Percentiles rank a stretch among this genome's conserved stretches.
Conservation (phyloP, 2,113 vertebrate species). For the Microtus pennsylvanicus region DNA sequence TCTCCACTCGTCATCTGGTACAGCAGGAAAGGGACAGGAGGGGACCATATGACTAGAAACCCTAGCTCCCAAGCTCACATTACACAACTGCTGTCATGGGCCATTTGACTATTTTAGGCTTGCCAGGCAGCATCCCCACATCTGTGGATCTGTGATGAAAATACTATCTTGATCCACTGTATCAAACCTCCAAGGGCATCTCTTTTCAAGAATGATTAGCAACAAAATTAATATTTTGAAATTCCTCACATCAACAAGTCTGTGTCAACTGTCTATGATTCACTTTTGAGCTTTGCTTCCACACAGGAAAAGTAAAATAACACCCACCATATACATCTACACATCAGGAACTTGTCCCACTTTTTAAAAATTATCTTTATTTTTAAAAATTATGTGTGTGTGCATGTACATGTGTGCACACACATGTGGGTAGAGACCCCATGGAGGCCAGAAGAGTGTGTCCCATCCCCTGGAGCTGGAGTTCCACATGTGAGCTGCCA, state of each 20-base stretch:
- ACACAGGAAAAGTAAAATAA: constrained; percentile 16
- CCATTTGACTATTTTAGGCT: background rate
- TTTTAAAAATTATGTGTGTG: background rate
- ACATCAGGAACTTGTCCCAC: background rate
- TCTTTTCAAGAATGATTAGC: constrained; percentile 54
- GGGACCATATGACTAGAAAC: background rate
- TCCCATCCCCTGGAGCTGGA: background rate
- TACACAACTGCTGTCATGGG: background rate
- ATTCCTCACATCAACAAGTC: constrained; percentile 33
- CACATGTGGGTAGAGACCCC: background rate
- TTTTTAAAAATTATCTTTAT: background rate
- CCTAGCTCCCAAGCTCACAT: background rate
- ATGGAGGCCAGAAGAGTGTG: background rate
- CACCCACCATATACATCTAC: background rate
- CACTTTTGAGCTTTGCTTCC: constrained; percentile 33
- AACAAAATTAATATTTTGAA: constrained; percentile 57
- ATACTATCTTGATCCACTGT: background rate
- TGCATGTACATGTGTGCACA: too few species aligned
- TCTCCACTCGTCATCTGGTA: constrained; percentile 34
- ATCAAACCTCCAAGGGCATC: background rate
- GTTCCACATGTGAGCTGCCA: background rate
- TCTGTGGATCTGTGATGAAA: constrained; percentile 1
- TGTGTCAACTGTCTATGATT: background rate
- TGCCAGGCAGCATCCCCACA: constrained; percentile 8
- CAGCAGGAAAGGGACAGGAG: too few species aligned